Conservation (phyloP, 1,140 invertebrate genomes). For the Pogonognathellus flavescens region DNA sequence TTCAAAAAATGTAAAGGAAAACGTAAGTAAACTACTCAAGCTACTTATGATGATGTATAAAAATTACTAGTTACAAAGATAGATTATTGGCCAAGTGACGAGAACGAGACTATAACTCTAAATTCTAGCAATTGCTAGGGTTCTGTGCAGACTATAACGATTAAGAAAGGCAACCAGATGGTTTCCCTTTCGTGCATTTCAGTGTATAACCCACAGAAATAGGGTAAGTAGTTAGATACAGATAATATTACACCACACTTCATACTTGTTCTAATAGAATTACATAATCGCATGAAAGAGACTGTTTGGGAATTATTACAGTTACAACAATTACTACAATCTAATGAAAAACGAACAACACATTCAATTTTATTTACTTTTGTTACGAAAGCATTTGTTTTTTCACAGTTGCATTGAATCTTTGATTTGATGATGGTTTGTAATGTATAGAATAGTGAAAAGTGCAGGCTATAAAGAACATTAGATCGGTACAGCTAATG, state of each 20-base stretch:
- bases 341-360: not conserved
- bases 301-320: not conserved
- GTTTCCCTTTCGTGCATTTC: not conserved
- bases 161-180: not conserved
- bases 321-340: not conserved
- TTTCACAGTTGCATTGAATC: not conserved
- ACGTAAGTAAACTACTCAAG: not conserved
- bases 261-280: too few relatives aligned
- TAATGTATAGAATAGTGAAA: not conserved
- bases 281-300: not conserved
- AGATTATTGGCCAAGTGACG: slow-evolving; percentile 36
- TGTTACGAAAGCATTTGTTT: not conserved
- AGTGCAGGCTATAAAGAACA: not conserved
- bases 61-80: not conserved
- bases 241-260: too few relatives aligned
- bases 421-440: not conserved
- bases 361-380: not conserved
- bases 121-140: not conserved
- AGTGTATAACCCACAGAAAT: not conserved
- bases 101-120: slow-evolving; percentile 11
- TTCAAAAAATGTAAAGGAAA: not conserved
- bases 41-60: not conserved
- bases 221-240: too few relatives aligned
- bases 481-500: not conserved
- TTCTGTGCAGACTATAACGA: not conserved